Evolutionary conservation across 2,113 vertebrate genomes (phyloP), one percentile per base, ranked within the genome.

Genomic region (Podocnemis expansa): DNA sequence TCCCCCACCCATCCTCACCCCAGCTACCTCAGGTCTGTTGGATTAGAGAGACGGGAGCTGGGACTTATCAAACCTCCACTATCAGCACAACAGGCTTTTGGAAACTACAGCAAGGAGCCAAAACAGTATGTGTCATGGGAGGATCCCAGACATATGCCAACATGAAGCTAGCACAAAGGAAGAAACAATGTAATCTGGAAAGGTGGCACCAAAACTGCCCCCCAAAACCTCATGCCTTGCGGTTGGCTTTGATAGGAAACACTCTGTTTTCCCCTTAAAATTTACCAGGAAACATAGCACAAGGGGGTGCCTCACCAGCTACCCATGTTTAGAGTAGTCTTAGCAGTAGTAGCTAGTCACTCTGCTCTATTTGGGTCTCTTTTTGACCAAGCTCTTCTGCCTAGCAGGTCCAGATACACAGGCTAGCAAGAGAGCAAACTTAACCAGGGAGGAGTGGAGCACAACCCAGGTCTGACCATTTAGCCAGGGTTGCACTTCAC

Each of bases 1-100:
- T 70, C n/a, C 12, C 13, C 29, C 29, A n/a, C n/a, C n/a, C n/a
- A n/a, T n/a, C 58, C 0, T 27, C 12, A 0, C 10, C 6, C 55
- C 31, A 25, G 27, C 41, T 10, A 34, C 63, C 73, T 45, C 73
- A 14, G 11, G 24, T 45, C 41, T 14, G 41, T 45, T 16, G 38
- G 24, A 76, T 27, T 76, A 45, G 73, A 14, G 29, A 78, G 75
- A 78, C 31, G 27, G 75, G 29, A 78, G 75, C 47, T 47, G 27
- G 75, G 75, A 78, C 13, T 49, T 31, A 49, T 78, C 43, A 49
- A 14, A 78, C 27, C 16, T 47, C 45, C 27, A 45, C 43, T 4
- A 14, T 47, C 27, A 78, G 25, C 75, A 47, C 9, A 27, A 45
- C 41, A 41, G 38, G 73, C 41, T 41, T 14, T 12, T 22, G 25